Base-by-base conservation (phyloP, 2,113 vertebrate species). In the Megalops atlanticus region DNA sequence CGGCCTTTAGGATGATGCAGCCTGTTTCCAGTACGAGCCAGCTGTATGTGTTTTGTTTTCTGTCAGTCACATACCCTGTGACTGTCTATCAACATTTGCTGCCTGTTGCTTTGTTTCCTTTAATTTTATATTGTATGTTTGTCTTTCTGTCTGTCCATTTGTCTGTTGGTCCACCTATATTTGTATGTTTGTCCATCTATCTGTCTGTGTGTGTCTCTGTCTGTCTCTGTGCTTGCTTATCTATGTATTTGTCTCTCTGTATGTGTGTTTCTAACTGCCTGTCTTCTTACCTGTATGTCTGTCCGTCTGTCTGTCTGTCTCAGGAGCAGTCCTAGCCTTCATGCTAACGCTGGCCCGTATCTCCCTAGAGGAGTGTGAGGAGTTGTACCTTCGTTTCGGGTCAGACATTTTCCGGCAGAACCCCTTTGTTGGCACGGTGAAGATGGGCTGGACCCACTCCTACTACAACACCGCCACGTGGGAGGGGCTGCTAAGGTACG, bases 361-460 rank as follows among this genome's bases (percentile, higher is more conserved):
- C 79, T 91, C 93, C 43, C 64, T 94, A 2, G 91, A 92, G 33
- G 92, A 94, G 54, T 94, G 93, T 79, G 86, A 86, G 35, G 89
- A 94, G 6, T 91, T 94, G 91, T 94, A 93, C 82, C 85, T 84
- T 11, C 90, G 89, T 0, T 93, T 94, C 77, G 93, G 93, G 31
- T 89, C 90, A 2, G 92, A 93, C 31, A 92, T 94, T n/a, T 95
- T 95, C 82, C 82, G 78, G 14, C 92, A 94, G 82, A 94, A 94
- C 80, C 90, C 81, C 0, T 86, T 95, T 75, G 88, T 94, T 12
- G 93, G 93, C 64, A 93, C 92, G 0, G 45, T 95, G 83, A 92
- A 94, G 83, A 93, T 94, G 93, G 93, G 92, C 81, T 93, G 90
- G 92, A 92, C 78, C 80, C 92, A 94, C 81, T 92, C 93, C 38